phyloP scores from a whole-genome alignment of 2,888 invertebrate genomes.

The Volucella zonaria region DNA sequence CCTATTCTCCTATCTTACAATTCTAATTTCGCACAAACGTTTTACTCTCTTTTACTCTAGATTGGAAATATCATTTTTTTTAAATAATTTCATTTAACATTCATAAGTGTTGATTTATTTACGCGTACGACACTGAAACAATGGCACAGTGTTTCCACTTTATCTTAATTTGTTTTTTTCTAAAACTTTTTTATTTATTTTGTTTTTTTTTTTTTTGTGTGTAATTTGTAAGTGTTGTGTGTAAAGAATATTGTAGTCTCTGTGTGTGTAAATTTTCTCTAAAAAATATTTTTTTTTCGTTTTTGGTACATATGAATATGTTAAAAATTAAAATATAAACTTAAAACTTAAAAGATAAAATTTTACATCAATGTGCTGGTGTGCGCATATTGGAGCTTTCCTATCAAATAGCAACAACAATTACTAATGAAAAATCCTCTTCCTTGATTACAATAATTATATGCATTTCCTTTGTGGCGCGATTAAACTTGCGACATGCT shows the following conservation, averaged over 20 bases:
- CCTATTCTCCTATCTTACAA: not conserved
- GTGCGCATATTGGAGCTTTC: conserved; percentile 30
- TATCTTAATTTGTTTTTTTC: conserved; percentile 9
- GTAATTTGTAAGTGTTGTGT: conserved; percentile 23
- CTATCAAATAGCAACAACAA: conserved; percentile 20
- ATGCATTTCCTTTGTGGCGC: conserved; percentile 10
- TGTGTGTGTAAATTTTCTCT: conserved; percentile 51
- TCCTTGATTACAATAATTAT: conserved; percentile 14
- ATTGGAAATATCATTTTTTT: conserved; percentile 36
- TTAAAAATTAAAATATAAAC: not conserved
- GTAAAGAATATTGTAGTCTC: conserved; percentile 23
- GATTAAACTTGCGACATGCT: conserved; percentile 29
- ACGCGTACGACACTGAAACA: conserved; percentile 48
- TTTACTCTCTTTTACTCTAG: conserved; percentile 14
- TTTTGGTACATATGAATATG: conserved; percentile 9
- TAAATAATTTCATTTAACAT: conserved; percentile 34
- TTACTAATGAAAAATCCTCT: not conserved
- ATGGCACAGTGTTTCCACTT: conserved; percentile 48
- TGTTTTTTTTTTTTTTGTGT: conserved; percentile 11
- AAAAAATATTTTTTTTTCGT: conserved; percentile 45
- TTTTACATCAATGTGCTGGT: conserved; percentile 28
- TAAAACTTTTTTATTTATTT: conserved; percentile 6
- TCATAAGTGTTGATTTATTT: not conserved
- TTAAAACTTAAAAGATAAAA: conserved; percentile 2
- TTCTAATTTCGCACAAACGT: conserved; percentile 32